Evolutionary conservation across 2,797 vertebrate genomes (phyloP).

Genomic region (Gambelia wislizenii): DNA sequence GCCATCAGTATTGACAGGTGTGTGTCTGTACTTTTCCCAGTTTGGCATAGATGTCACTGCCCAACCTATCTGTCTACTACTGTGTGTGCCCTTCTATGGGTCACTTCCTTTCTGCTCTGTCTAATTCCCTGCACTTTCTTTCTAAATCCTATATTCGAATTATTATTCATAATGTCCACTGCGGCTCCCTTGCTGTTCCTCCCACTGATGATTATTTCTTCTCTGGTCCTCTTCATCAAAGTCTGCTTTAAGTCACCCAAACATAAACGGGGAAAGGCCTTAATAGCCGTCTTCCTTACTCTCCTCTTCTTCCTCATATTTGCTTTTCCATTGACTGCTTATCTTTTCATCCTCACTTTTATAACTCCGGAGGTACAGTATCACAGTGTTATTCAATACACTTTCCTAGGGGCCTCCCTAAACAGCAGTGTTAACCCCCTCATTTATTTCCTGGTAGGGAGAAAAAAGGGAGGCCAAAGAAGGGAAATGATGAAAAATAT

Average conservation of each 20-base stretch:
- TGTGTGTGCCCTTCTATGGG: not conserved
- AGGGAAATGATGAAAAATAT: not conserved
- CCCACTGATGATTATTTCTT: not conserved
- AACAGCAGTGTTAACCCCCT: conserved; percentile 9
- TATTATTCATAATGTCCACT: no score
- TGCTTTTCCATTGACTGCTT: not conserved
- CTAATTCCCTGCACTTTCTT: not conserved
- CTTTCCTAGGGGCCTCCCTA: not conserved
- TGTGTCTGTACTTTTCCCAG: not conserved
- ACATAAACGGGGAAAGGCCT: not conserved
- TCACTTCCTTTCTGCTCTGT: not conserved
- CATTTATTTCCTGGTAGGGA: not conserved
- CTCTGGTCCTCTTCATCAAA: not conserved
- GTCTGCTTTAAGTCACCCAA: not conserved
- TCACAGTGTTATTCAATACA: not conserved
- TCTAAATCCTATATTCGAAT: fast-evolving
- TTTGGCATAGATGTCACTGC: not conserved
- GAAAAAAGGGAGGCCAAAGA: no score
- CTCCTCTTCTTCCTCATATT: not conserved
- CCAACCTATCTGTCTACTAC: not conserved
- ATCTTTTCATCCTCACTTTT: not conserved
- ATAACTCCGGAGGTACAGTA: fast-evolving
- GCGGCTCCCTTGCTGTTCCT: not conserved
- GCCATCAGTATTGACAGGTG: conserved; percentile 13
- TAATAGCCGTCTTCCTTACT: not conserved